Evolutionary conservation across 2,113 vertebrate species (phyloP).

Genomic region (Pica pica): DNA sequence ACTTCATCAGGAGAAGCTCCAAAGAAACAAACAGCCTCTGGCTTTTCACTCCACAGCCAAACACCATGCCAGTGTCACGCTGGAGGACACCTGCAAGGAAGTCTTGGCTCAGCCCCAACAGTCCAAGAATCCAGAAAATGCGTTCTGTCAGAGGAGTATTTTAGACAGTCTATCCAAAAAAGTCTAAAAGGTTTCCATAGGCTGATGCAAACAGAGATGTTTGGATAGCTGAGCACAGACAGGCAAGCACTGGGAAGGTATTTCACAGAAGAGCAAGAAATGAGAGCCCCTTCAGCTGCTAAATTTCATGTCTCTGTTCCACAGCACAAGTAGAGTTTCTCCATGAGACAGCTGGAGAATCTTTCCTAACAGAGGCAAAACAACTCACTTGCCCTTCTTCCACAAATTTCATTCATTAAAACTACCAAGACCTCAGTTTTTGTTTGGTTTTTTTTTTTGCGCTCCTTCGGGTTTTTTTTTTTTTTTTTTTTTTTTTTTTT

Average conservation of each 20-base stretch:
- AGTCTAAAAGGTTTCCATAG: neutral
- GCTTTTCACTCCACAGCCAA: neutral
- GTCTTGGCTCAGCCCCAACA: neutral
- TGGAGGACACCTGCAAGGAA: neutral
- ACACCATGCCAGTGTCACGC: rapidly evolving
- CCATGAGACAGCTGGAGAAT: neutral
- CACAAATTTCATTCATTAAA: neutral
- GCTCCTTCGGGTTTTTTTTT: neutral
- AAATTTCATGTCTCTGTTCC: neutral
- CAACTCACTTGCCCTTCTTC: neutral
- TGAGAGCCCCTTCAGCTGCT: neutral
- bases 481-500: neutral
- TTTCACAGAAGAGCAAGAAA: neutral
- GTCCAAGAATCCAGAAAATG: neutral
- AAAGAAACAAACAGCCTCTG: neutral
- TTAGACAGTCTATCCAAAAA: neutral
- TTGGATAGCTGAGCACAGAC: neutral
- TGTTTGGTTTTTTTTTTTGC: neutral
- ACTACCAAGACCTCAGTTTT: neutral
- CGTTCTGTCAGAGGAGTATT: neutral
- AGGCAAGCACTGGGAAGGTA: neutral
- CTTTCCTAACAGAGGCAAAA: neutral
- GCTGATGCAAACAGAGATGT: neutral
- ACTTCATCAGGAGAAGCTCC: neutral
- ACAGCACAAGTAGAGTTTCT: neutral